Percentiles rank a stretch among this genome's conserved stretches.
phyloP scores from a whole-genome alignment of 2,888 invertebrate genomes.

The Rhamnusium bicolor region DNA sequence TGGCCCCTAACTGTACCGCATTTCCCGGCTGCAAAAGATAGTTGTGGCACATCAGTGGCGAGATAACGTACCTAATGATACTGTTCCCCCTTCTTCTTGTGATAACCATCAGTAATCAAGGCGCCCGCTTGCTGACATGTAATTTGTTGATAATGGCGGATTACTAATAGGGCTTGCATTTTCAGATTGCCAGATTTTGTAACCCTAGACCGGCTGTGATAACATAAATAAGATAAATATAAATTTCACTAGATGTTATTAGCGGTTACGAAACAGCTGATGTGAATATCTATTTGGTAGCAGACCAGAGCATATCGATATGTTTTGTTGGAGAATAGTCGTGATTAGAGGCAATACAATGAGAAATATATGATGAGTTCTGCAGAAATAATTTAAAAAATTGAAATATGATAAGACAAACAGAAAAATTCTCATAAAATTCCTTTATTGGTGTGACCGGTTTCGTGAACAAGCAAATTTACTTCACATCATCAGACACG shows the following conservation, averaged over 20 bases:
- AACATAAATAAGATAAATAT: constrained; percentile 23
- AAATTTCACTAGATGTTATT: constrained; percentile 1
- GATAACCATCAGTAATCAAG: constrained; percentile 62
- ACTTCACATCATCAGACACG: too few relatives aligned
- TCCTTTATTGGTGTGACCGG: too few relatives aligned
- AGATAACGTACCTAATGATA: constrained; percentile 56
- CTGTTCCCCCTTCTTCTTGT: constrained; percentile 53
- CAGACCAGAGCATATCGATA: background rate
- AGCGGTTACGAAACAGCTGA: constrained; percentile 1
- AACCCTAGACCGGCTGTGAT: constrained; percentile 19
- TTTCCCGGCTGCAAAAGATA: constrained; percentile 16
- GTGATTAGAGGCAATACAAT: background rate
- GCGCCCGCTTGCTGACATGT: constrained; percentile 59
- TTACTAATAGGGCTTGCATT: constrained; percentile 52
- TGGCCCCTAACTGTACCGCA: background rate
- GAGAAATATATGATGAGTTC: too few relatives aligned
- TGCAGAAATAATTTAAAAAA: too few relatives aligned
- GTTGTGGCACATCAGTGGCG: constrained; percentile 30
- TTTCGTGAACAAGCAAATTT: too few relatives aligned
- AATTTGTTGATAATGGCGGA: constrained; percentile 62
- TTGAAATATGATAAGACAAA: too few relatives aligned
- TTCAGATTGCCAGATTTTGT: constrained; percentile 25
- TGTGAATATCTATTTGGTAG: background rate
- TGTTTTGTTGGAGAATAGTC: background rate
- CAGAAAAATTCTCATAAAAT: too few relatives aligned